These are phyloP conservation scores for Vandiemenella viatica DNA, from an alignment of 2,888 invertebrate species.

Conservation along the genomic window DNA sequence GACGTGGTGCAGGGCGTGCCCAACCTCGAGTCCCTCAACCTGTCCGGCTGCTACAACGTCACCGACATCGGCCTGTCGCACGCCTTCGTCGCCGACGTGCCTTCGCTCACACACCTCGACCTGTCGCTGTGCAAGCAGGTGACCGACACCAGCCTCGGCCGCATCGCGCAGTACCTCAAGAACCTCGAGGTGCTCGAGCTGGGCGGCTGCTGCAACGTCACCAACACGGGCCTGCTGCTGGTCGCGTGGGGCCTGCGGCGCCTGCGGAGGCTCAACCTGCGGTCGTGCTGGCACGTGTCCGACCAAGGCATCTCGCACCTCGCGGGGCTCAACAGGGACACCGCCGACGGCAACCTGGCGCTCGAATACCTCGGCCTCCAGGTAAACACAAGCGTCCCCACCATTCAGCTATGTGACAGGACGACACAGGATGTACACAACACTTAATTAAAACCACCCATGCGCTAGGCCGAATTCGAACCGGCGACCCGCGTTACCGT, in stretches of 20 bases:
- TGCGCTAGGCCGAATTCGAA: too few species aligned
- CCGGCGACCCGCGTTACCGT: too few species aligned
- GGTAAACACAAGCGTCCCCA: too few species aligned
- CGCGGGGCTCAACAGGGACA: slow-evolving; percentile 52
- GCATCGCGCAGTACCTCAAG: slow-evolving; percentile 70
- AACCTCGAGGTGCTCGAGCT: slow-evolving; percentile 77
- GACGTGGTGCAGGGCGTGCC: slow-evolving; percentile 77
- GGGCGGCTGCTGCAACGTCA: slow-evolving; percentile 83
- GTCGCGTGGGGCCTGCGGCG: slow-evolving; percentile 80
- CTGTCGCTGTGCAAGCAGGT: slow-evolving; percentile 88
- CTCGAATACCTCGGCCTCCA: slow-evolving; percentile 71
- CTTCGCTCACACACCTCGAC: slow-evolving; percentile 65
- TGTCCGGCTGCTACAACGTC: slow-evolving; percentile 88
- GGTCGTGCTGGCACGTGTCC: slow-evolving; percentile 86
- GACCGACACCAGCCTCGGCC: slow-evolving; percentile 73
- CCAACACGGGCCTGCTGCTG: slow-evolving; percentile 70
- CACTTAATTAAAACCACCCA: too few species aligned
- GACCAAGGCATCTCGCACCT: slow-evolving; percentile 81
- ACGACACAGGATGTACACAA: too few species aligned
- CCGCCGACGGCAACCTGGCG: slow-evolving; percentile 51
- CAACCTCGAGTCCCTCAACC: slow-evolving; percentile 70
- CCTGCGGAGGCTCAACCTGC: slow-evolving; percentile 66
- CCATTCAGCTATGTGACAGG: too few species aligned
- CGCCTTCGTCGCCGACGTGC: slow-evolving; percentile 63
- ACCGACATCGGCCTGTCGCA: slow-evolving; percentile 72